A percentile compares a stretch with the other conserved stretches of the same genome.
Conservation (phyloP, 1,140 invertebrate genomes). For the Papilio polytes region DNA sequence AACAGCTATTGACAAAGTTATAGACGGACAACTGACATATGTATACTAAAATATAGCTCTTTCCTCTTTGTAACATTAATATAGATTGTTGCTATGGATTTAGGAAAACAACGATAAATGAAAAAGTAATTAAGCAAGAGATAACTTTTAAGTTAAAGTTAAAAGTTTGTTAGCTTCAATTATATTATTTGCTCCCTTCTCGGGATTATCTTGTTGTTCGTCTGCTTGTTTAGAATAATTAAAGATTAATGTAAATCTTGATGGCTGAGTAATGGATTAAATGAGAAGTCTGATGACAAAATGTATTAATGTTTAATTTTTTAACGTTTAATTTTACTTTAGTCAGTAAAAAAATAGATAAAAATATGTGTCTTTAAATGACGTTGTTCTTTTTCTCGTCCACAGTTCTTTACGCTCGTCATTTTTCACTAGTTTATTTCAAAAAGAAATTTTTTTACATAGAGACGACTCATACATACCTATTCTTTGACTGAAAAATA, state of each 20-base stretch:
- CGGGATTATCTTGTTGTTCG: constrained; percentile 60
- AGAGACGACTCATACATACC: too few relatives aligned
- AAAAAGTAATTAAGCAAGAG: constrained; percentile 77
- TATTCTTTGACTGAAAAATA: too few relatives aligned
- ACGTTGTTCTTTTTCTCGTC: background rate
- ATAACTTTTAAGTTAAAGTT: constrained; percentile 70
- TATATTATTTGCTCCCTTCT: constrained; percentile 68
- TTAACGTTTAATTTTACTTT: background rate
- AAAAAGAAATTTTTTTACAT: too few relatives aligned
- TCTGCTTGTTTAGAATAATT: constrained; percentile 51
- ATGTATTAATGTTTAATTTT: background rate
- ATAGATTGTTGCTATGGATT: constrained; percentile 41
- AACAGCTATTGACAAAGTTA: too few relatives aligned
- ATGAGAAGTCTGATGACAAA: background rate
- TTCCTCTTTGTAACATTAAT: too few relatives aligned
- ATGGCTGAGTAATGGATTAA: constrained; percentile 21
- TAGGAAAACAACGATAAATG: constrained; percentile 73
- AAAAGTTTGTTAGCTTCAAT: constrained; percentile 66
- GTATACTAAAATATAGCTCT: too few relatives aligned
- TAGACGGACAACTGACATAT: too few relatives aligned
- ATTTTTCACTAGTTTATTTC: too few relatives aligned
- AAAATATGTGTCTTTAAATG: background rate
- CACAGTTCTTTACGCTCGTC: too few relatives aligned
- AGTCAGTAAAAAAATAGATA: background rate
- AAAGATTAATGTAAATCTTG: constrained; percentile 38